Percentiles rank a stretch among this genome's conserved stretches.
Evolutionary conservation across 2,113 vertebrate species (phyloP).

Genomic region (Athene cunicularia): DNA sequence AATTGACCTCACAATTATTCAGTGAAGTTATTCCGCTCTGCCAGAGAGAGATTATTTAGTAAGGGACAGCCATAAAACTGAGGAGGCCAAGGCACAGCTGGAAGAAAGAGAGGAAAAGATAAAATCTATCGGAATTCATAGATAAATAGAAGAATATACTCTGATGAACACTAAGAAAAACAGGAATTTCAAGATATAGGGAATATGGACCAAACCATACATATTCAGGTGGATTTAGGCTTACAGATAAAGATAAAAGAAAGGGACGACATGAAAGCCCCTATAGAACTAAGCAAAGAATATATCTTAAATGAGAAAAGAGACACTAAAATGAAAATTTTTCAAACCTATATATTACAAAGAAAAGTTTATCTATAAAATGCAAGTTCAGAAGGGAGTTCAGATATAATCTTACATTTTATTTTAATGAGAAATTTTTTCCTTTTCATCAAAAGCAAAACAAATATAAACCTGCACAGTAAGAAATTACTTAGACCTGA

Average conservation of each 20-base stretch:
- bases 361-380: background rate
- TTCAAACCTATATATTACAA: background rate
- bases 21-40: background rate
- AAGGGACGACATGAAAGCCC: background rate
- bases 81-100: background rate
- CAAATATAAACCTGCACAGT: background rate
- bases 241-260: background rate
- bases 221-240: background rate
- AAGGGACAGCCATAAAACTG: background rate
- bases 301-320: background rate
- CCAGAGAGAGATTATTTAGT: background rate
- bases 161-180: background rate
- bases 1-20: background rate
- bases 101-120: background rate
- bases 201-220: background rate
- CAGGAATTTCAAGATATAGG: background rate
- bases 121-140: background rate
- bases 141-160: background rate
- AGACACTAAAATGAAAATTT: background rate
- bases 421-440: background rate
- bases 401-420: background rate
- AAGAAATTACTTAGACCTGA: background rate
- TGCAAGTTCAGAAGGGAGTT: background rate
- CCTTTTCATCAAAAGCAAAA: background rate
- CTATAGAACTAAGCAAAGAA: background rate